Conservation (phyloP, 1,140 invertebrate species). For the Bilobella aurantiaca region DNA sequence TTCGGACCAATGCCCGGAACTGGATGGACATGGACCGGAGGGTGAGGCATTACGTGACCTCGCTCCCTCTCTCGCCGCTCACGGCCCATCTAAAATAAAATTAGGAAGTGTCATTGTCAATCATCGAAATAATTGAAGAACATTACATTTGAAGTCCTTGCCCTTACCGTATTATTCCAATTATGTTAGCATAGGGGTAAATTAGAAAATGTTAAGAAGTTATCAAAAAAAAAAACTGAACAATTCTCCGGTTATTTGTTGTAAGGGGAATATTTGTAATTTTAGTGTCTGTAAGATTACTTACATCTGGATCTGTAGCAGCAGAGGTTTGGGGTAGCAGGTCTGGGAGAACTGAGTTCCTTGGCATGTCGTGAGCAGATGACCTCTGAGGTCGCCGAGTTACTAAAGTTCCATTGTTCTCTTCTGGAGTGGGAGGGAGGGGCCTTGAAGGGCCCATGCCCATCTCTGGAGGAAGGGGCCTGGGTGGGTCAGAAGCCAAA, state of each 20-base stretch:
- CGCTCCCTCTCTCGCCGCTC: constrained; percentile 21
- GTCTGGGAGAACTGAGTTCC: constrained; percentile 85
- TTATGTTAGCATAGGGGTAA: too few relatives aligned
- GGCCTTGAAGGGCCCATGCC: constrained; percentile 74
- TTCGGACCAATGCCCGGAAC: constrained; percentile 45
- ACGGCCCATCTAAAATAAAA: too few relatives aligned
- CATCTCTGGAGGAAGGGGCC: constrained; percentile 54
- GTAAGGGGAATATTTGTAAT: background rate
- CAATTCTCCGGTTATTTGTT: background rate
- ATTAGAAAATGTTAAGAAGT: background rate
- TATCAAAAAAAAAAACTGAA: background rate
- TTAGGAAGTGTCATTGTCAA: too few relatives aligned
- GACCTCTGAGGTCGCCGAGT: constrained; percentile 58
- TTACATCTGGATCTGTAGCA: constrained; percentile 36
- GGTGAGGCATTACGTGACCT: constrained; percentile 6
- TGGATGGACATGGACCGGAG: background rate
- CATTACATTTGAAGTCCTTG: too few relatives aligned
- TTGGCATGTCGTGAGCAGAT: constrained; percentile 52
- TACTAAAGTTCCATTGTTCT: constrained; percentile 76
- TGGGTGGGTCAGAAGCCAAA: constrained; percentile 87
- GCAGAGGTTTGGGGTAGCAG: constrained; percentile 57
- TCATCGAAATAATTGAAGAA: too few relatives aligned
- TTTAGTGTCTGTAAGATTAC: background rate
- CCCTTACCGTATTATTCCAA: background rate
- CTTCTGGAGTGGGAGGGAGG: constrained; percentile 81